These are phyloP conservation scores for Anguilla obscura DNA, from an alignment of 2,797 vertebrate species.

Conservation along the genomic window DNA sequence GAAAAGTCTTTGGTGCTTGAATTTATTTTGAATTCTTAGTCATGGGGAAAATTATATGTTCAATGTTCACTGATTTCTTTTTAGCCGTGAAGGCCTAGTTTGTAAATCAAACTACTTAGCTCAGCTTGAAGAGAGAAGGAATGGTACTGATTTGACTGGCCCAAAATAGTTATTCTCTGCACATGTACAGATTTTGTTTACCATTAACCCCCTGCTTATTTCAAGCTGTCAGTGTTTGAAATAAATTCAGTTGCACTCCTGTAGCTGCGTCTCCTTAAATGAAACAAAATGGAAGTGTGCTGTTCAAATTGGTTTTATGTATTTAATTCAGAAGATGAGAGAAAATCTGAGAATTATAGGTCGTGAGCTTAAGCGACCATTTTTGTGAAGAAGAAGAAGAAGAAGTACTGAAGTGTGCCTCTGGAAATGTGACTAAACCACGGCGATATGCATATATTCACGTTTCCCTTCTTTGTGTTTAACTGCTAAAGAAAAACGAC, in stretches of 20 bases:
- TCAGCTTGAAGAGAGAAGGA: not conserved
- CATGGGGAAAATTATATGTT: not conserved
- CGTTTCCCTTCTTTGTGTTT: not conserved
- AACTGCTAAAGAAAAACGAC: not conserved
- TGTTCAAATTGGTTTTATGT: not conserved
- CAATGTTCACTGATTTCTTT: not conserved
- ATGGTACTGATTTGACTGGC: not conserved
- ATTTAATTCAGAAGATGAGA: not conserved
- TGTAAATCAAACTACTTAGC: not conserved
- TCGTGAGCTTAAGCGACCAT: not conserved
- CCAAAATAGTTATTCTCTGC: not conserved
- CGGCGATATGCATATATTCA: not conserved
- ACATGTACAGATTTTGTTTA: not conserved
- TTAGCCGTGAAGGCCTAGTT: not conserved
- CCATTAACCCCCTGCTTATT: not conserved
- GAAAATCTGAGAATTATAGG: not conserved
- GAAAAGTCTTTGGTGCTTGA: not conserved
- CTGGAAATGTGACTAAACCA: not conserved
- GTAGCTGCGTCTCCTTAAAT: not conserved
- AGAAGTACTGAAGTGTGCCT: not conserved
- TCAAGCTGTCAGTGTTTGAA: not conserved
- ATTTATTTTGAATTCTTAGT: not conserved
- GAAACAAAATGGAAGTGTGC: not conserved
- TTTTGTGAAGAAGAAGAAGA: not conserved
- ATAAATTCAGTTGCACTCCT: not conserved